Conservation (phyloP, 2,113 vertebrate species). For the Ibidorhyncha struthersii region DNA sequence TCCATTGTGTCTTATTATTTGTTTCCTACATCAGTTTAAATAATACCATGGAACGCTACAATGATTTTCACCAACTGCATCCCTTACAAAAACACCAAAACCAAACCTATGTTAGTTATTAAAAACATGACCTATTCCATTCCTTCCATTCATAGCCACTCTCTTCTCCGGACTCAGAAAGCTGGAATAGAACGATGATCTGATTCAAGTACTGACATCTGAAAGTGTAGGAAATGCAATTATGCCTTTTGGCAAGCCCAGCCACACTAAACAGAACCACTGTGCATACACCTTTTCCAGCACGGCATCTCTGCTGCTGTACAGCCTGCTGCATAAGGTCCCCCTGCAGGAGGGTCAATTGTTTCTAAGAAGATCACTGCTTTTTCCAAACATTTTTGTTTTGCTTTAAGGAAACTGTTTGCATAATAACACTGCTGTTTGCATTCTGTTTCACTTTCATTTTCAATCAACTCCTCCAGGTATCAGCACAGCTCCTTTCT, state of each 20-base stretch:
- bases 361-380: background rate
- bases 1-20: background rate
- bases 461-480: constrained; percentile 43
- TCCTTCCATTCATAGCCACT: background rate
- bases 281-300: background rate
- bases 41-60: background rate
- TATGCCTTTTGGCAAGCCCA: background rate
- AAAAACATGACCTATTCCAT: background rate
- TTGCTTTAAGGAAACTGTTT: constrained; percentile 5
- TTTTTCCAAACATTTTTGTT: constrained; percentile 6
- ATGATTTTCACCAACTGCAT: background rate
- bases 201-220: background rate
- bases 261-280: background rate
- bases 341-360: background rate
- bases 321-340: background rate
- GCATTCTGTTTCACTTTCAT: constrained; percentile 21
- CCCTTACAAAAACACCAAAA: background rate
- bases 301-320: background rate
- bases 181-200: background rate
- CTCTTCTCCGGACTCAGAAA: background rate
- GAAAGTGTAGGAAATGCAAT: background rate
- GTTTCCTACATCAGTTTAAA: background rate
- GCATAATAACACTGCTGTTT: background rate
- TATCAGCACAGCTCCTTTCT: constrained; percentile 34
- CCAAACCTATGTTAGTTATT: background rate